phyloP scores from a whole-genome alignment of 2,113 vertebrate genomes.

The Narcine bancroftii region DNA sequence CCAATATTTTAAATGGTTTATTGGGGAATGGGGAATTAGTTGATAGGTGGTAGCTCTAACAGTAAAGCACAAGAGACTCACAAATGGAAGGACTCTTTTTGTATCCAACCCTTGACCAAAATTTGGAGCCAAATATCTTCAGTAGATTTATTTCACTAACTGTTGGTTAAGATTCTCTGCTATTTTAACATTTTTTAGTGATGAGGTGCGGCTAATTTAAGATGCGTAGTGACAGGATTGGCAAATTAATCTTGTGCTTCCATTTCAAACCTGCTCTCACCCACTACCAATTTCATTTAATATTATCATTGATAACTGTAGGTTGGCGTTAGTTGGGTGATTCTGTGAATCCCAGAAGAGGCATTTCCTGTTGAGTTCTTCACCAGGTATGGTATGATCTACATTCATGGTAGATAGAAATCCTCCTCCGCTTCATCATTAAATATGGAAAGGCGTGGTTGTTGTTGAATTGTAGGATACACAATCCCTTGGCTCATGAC shows the following conservation, averaged over 20 bases:
- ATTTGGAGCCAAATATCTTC: not conserved
- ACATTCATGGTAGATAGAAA: not conserved
- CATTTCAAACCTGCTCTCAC: not conserved
- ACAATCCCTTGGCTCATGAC: too few relatives aligned
- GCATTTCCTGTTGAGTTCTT: not conserved
- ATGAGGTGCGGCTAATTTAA: not conserved
- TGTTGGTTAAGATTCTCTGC: not conserved
- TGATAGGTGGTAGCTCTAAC: constrained; percentile 17
- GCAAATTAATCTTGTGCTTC: not conserved
- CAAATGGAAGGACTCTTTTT: not conserved
- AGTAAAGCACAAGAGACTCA: not conserved
- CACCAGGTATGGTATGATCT: not conserved
- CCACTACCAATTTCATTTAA: not conserved
- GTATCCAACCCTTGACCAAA: not conserved
- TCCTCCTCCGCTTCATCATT: not conserved
- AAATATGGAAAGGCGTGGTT: not conserved
- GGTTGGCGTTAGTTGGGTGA: not conserved
- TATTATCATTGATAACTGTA: not conserved
- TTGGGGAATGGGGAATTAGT: not conserved
- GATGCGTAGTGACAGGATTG: not conserved
- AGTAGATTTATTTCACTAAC: not conserved
- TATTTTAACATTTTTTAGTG: not conserved
- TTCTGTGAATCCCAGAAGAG: not conserved
- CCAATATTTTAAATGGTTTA: not conserved
- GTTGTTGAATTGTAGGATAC: too few relatives aligned